Evolutionary conservation across 2,797 vertebrate genomes (phyloP), one percentile per base, ranked within the genome.

Genomic region (Vultur gryphus): DNA sequence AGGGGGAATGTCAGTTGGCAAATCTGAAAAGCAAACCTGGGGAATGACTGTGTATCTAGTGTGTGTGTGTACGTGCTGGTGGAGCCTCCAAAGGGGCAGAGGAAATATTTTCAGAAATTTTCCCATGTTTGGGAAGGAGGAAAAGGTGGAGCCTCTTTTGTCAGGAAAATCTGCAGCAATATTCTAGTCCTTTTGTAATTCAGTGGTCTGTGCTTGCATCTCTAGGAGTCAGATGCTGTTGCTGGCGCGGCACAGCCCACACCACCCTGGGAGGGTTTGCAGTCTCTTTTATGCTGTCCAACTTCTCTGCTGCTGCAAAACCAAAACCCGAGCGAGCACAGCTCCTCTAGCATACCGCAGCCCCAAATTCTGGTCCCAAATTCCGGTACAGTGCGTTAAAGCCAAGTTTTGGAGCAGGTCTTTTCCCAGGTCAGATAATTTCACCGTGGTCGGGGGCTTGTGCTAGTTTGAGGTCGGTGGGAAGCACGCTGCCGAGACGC

Each of bases 11-110:
- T 92, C 95, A 92, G 93, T 1, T 90, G 69, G 52, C 16, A 94
- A 79, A 94, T 85, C 81, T 64, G 67, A 66, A 96, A 96, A 96
- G 78, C 87, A 95, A 94, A 94, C 51, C 67, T 39, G 44, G 75
- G 59, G 41, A 83, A 84, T 26, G 81, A 52, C 35, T 89, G 75
- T 80, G 73, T 84, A 3, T 15, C 64, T 58, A 37, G 29, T 54
- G 28, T 26, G 57, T 41, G 44, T 78, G 43, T 52, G 29, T 55
- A n/a, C 2, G 10, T 84, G 87, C 51, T 57, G 57, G 24, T 48
- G 61, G 85, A 86, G 72, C 44, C 37, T 78, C 93, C 66, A 55
- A 43, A 11, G 59, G 39, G 69, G 70, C 58, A 44, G 23, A 41
- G 77, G 37, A 48, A 83, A 85, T 31, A 7, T 59, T 91, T 92